Evolutionary conservation across 2,888 invertebrate genomes (phyloP), one percentile per base, ranked within the genome.

Genomic region (Hipparchia sbordonii): DNA sequence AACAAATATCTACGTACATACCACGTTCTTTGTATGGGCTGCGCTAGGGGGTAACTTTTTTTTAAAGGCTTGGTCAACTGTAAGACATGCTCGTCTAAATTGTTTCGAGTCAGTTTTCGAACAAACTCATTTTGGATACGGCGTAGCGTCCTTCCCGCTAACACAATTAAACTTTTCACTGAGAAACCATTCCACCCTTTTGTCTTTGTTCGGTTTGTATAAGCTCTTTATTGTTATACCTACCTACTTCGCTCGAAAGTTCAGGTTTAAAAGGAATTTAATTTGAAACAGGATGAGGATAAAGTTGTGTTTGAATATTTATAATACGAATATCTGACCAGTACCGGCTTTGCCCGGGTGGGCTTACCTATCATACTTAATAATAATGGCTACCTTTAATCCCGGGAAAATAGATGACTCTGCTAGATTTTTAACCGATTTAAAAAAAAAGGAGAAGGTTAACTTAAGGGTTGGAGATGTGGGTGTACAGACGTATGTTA

Each of bases 121-220:
- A 60, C 59, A 73, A 77, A 76, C 73, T 74, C 73, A 74, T 74
- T 23, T 77, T 73, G 59, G 68, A 76, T 73, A 72, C 70, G 72
- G 70, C 67, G 72, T 67, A 59, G n/a, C 59, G 69, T 68, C 67
- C 71, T 76, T 74, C 72, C 59, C 45, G 63, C 74, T 72, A 79
- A 81, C 74, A 79, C 80, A 81, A 80, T 82, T 82, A 79, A 82
- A 82, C 78, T 82, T 82, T 80, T 76, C 78, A 76, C 80, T 76
- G 77, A 76, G 75, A 77, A 74, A 75, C 74, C 74, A 63, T 77
- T 61, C 71, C 60, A 45, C 71, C 69, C 68, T 73, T 23, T 76
- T 77, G 76, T 78, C 73, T 76, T 77, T 79, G 79, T 82, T 78
- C 78, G 75, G 73, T 73, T 74, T 75, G 74, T 78, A 78, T 73